Percentiles rank a stretch among this genome's conserved stretches.
Evolutionary conservation across 2,888 invertebrate species (phyloP).

Genomic region (Mimachlamys varia): DNA sequence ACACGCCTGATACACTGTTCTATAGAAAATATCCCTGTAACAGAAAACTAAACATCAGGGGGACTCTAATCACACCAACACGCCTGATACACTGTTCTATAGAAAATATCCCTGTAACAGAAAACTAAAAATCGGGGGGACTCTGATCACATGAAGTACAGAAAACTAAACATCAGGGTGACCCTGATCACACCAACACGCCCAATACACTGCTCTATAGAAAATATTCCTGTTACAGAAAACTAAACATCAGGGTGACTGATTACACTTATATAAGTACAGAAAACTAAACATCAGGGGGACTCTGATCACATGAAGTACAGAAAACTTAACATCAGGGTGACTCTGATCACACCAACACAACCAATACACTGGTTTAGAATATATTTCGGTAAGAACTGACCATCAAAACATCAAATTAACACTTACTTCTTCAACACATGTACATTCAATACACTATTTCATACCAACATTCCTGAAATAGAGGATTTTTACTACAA

Average conservation of each 20-base stretch:
- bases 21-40: slow-evolving; percentile 78
- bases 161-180: background rate
- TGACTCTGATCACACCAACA: too few relatives aligned
- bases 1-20: too few relatives aligned
- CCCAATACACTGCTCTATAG: slow-evolving; percentile 89
- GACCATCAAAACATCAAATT: too few relatives aligned
- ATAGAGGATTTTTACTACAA: too few relatives aligned
- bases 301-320: too few relatives aligned
- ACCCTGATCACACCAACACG: background rate
- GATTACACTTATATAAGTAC: background rate
- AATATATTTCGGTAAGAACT: too few relatives aligned
- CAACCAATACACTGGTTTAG: too few relatives aligned
- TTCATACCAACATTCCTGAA: too few relatives aligned
- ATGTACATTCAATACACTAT: too few relatives aligned
- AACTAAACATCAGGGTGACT: background rate
- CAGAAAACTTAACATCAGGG: too few relatives aligned
- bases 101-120: slow-evolving; percentile 86
- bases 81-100: slow-evolving; percentile 93
- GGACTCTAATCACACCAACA: slow-evolving; percentile 99
- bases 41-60: slow-evolving; percentile 88
- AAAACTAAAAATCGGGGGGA: background rate
- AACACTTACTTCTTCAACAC: too few relatives aligned
- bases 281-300: background rate
- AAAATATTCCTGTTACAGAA: slow-evolving; percentile 85
- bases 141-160: slow-evolving; percentile 18